phyloP scores from a whole-genome alignment of 2,888 invertebrate species.

The Lacanobia oleracea region DNA sequence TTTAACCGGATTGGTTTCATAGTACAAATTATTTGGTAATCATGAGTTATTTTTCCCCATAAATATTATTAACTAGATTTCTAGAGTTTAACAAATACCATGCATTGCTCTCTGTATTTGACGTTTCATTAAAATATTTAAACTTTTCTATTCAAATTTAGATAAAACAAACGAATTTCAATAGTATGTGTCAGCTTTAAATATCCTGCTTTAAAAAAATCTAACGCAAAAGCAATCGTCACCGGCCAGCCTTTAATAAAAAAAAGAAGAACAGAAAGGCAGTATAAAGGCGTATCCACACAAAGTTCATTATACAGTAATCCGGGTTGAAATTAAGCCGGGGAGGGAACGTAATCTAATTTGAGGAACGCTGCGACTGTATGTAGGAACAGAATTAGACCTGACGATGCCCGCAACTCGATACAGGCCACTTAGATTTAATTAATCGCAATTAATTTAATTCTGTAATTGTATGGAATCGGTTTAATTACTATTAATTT shows the following conservation, averaged over 20 bases:
- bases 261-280: conserved; percentile 27
- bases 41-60: no score
- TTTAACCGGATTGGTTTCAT: no score
- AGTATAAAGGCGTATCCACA: conserved; percentile 47
- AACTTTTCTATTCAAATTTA: not conserved
- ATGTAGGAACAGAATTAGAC: conserved; percentile 43
- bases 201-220: not conserved
- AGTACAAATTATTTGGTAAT: no score
- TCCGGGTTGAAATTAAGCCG: conserved; percentile 68
- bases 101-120: no score
- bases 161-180: not conserved
- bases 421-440: conserved; percentile 61
- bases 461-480: conserved; percentile 49
- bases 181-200: not conserved
- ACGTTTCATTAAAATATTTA: no score
- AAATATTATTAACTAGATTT: no score
- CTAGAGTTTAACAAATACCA: no score
- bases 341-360: conserved; percentile 64
- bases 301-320: conserved; percentile 68
- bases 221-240: not conserved
- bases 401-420: conserved; percentile 57
- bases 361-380: conserved; percentile 59
- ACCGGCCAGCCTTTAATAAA: conserved; percentile 12
- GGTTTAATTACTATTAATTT: conserved; percentile 60
- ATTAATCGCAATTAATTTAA: conserved; percentile 63